A percentile compares a stretch with the other conserved stretches of the same genome.
phyloP scores from a whole-genome alignment of 2,888 invertebrate genomes.

The Thera obeliscata region DNA sequence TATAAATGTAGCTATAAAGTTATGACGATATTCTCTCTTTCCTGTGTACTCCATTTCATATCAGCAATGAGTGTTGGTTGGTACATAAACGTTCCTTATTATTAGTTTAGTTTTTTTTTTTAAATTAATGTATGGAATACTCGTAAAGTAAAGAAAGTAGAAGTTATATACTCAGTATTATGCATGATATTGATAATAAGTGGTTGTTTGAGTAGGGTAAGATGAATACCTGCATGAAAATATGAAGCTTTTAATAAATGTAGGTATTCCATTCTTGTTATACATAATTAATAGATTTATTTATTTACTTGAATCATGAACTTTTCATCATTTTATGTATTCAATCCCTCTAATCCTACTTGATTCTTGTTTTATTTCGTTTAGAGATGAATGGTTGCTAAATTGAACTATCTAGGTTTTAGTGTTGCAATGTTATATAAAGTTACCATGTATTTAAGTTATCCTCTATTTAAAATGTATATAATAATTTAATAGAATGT shows the following conservation, averaged over 20 bases:
- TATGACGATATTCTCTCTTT: neutral
- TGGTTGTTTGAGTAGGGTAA: conserved; percentile 6
- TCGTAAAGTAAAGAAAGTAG: neutral
- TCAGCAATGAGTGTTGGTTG: neutral
- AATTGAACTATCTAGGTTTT: conserved; percentile 7
- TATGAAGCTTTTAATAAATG: no score
- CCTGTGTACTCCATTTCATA: neutral
- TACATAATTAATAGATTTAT: no score
- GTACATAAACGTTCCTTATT: conserved; percentile 18
- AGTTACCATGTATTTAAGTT: conserved; percentile 57
- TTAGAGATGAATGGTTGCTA: conserved; percentile 8
- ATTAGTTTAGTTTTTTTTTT: conserved; percentile 6
- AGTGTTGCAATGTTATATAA: conserved; percentile 46
- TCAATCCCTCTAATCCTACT: no score
- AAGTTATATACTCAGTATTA: conserved; percentile 39
- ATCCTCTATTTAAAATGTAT: conserved; percentile 36
- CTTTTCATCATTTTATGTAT: neutral
- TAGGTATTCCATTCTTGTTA: no score
- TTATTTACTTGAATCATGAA: no score
- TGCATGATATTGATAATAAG: conserved; percentile 30
- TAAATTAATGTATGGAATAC: conserved; percentile 19
- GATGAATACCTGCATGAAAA: no score
- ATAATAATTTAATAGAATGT: conserved; percentile 44
- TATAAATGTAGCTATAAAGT: neutral
- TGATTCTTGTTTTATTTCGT: conserved; percentile 13